Conservation (phyloP, 2,113 vertebrate species). For the Bothrops jararaca region DNA sequence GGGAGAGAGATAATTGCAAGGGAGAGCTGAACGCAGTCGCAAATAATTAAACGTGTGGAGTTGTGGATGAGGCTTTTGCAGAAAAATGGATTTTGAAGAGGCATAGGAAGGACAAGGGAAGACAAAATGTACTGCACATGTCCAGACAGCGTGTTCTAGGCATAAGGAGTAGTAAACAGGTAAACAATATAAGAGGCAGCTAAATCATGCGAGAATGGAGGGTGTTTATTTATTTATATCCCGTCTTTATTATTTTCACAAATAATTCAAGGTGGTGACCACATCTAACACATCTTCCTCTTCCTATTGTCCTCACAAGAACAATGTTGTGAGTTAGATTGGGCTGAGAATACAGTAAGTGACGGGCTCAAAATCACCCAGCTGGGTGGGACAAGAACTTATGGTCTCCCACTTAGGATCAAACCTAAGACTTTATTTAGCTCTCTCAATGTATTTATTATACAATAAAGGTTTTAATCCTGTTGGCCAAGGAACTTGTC, state of each 20-base stretch:
- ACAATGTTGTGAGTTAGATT: neutral
- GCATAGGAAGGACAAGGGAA: neutral
- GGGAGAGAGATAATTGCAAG: neutral
- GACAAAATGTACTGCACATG: neutral
- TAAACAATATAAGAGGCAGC: neutral
- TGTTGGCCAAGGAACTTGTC: neutral
- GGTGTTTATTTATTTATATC: neutral
- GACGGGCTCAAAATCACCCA: neutral
- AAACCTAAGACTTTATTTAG: neutral
- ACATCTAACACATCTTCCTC: neutral
- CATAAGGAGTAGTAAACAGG: neutral
- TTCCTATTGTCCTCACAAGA: neutral
- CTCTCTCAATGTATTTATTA: neutral
- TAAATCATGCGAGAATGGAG: neutral
- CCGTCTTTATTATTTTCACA: neutral
- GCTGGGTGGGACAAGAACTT: neutral
- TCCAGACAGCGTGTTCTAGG: neutral
- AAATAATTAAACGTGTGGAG: neutral
- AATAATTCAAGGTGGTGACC: neutral
- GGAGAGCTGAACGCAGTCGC: neutral
- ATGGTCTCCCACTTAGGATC: neutral
- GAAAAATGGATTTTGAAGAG: neutral
- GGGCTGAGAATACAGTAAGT: neutral
- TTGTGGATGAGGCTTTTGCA: neutral
- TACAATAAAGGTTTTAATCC: neutral